A percentile compares a stretch with the other conserved stretches of the same genome.
Conservation (phyloP, 2,888 invertebrate genomes). For the Cosmorhoe ocellata region DNA sequence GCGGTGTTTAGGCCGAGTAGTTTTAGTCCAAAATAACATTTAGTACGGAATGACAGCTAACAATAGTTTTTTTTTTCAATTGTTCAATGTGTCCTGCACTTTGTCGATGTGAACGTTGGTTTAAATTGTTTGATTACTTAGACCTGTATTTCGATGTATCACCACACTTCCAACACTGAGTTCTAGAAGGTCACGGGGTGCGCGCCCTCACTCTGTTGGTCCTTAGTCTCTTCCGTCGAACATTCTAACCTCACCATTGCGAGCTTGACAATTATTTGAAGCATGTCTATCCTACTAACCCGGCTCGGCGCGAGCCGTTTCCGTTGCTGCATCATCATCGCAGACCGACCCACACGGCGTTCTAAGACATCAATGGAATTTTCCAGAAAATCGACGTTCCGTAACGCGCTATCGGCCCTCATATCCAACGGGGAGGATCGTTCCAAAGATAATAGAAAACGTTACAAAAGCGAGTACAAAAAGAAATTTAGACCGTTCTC, state of each 20-base stretch:
- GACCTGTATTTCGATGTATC: conserved; percentile 78
- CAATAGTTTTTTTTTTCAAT: conserved; percentile 52
- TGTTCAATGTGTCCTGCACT: conserved; percentile 67
- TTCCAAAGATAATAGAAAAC: conserved; percentile 85
- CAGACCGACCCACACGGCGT: conserved; percentile 61
- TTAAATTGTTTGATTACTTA: conserved; percentile 72
- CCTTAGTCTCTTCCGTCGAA: conserved; percentile 72
- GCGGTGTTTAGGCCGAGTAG: conserved; percentile 80
- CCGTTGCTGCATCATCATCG: conserved; percentile 78
- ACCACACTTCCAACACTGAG: conserved; percentile 73
- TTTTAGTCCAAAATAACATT: conserved; percentile 62
- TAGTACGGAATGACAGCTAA: conserved; percentile 79
- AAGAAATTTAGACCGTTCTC: conserved; percentile 92
- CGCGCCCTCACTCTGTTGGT: conserved; percentile 65
- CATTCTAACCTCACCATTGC: conserved; percentile 79
- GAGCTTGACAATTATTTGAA: conserved; percentile 80
- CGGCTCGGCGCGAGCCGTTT: conserved; percentile 77
- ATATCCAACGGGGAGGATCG: conserved; percentile 83
- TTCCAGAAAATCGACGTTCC: conserved; percentile 83
- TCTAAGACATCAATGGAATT: conserved; percentile 81
- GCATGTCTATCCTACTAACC: conserved; percentile 79
- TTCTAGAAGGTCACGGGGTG: conserved; percentile 53
- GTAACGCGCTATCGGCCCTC: conserved; percentile 82
- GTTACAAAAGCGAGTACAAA: conserved; percentile 90
- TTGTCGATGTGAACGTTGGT: conserved; percentile 78